These are phyloP conservation scores for Rhizomys pruinosus DNA, from an alignment of 2,113 vertebrate genomes.

Conservation along the genomic window DNA sequence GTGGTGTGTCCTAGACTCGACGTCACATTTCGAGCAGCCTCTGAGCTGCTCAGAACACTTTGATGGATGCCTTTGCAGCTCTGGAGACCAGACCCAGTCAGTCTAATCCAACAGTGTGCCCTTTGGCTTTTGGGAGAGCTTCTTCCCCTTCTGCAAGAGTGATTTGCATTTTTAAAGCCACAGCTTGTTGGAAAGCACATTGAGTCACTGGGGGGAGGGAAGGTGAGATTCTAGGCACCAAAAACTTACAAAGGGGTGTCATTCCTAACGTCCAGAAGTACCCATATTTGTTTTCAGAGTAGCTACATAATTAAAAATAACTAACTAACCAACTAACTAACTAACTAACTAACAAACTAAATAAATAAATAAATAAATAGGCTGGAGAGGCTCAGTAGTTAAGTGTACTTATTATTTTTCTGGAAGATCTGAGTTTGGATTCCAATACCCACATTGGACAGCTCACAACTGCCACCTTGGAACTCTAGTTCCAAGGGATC, in stretches of 20 bases:
- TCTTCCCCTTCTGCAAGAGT: background rate
- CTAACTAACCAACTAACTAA: too few species aligned
- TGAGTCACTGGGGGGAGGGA: background rate
- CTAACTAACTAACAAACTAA: too few species aligned
- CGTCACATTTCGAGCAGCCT: background rate
- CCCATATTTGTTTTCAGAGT: background rate
- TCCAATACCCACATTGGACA: too few species aligned
- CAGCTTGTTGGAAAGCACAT: background rate
- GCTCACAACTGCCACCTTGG: too few species aligned
- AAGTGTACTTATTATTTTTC: too few species aligned
- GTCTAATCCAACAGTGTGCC: conserved; percentile 2
- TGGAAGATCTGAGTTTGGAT: too few species aligned
- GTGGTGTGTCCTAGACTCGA: background rate
- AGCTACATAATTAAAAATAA: background rate
- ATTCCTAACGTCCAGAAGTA: background rate
- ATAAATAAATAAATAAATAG: too few species aligned
- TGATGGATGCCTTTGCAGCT: background rate
- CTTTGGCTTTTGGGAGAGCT: conserved; percentile 8
- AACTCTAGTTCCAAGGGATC: too few species aligned
- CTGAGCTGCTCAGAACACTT: background rate
- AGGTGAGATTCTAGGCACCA: background rate
- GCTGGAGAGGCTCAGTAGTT: too few species aligned
- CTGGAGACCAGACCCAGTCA: background rate
- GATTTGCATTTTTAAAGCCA: conserved; percentile 17
- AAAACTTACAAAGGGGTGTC: background rate